phyloP scores from a whole-genome alignment of 2,797 vertebrate species.

The Hapalemur alaotrensis region DNA sequence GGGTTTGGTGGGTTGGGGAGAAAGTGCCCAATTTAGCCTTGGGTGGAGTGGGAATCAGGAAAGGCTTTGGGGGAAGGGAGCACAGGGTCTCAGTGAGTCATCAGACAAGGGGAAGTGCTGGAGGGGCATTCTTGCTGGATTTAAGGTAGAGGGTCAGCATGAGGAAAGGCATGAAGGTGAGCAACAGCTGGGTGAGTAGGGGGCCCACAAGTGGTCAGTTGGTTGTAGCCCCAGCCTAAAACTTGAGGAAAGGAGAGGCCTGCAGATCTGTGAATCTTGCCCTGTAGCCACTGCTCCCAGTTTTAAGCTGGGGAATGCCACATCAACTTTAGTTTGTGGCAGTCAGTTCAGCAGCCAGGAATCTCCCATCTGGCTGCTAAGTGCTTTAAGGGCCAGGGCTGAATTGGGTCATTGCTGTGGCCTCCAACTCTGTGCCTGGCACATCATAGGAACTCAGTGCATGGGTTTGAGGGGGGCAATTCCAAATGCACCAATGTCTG shows the following conservation, averaged over 20 bases:
- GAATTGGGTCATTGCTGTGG: neutral
- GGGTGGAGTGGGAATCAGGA: neutral
- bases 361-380: neutral
- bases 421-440: neutral
- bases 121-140: neutral
- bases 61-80: neutral
- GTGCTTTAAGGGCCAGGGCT: neutral
- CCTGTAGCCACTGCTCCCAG: neutral
- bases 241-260: neutral
- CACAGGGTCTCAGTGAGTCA: neutral
- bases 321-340: neutral
- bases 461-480: neutral
- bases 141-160: neutral
- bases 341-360: neutral
- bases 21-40: neutral
- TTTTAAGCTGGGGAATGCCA: neutral
- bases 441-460: neutral
- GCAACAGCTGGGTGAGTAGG: neutral
- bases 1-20: neutral
- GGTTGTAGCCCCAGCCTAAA: neutral
- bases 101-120: neutral
- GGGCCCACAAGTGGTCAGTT: neutral
- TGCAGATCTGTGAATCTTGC: neutral
- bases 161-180: neutral
- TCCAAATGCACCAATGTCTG: neutral